A percentile compares a stretch with the other conserved stretches of the same genome.
Conservation (phyloP, 2,888 invertebrate species). For the Rotaria macrura region DNA sequence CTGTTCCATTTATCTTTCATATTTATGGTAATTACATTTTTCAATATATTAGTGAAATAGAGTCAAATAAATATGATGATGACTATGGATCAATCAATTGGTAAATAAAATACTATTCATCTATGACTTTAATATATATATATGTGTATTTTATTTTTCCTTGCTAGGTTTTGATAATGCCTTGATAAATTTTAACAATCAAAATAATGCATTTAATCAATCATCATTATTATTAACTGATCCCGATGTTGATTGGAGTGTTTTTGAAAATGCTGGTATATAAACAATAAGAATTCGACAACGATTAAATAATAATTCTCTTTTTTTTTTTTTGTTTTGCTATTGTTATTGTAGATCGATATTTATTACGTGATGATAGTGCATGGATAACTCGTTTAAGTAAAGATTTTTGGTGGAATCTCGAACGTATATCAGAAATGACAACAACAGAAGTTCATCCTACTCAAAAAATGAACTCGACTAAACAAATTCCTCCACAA, state of each 20-base stretch:
- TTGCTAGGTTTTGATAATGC: background rate
- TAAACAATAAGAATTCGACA: too few species aligned
- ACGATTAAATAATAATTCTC: too few species aligned
- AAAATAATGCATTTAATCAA: background rate
- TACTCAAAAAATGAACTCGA: background rate
- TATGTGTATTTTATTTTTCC: background rate
- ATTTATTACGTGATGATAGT: slow-evolving; percentile 10
- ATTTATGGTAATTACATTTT: too few species aligned
- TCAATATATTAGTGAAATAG: background rate
- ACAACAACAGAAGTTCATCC: background rate
- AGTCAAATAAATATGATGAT: background rate
- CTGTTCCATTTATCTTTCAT: too few species aligned
- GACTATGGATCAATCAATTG: background rate
- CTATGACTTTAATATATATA: background rate
- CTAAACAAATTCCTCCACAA: background rate
- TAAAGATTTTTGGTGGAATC: slow-evolving; percentile 18
- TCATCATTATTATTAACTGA: background rate
- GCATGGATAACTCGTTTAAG: slow-evolving; percentile 12
- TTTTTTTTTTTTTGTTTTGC: background rate
- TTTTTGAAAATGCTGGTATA: slow-evolving; percentile 13
- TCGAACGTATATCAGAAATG: background rate
- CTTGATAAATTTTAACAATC: background rate
- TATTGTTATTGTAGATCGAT: background rate
- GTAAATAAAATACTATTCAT: background rate
- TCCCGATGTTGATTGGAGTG: background rate